Evolutionary conservation across 2,797 vertebrate species (phyloP).

Genomic region (Sebastes iracundus): DNA sequence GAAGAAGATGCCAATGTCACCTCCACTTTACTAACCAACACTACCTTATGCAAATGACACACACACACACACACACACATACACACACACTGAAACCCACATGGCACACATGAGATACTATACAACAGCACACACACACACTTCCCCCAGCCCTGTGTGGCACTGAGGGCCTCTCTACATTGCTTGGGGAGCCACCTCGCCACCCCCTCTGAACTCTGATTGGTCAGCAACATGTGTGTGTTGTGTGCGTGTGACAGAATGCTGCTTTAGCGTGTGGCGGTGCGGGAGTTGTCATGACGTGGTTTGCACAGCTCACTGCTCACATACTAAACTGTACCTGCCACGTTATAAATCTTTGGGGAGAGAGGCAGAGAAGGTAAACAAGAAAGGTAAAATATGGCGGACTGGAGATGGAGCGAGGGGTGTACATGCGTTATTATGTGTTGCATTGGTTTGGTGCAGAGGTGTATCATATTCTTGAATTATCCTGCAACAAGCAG

Average conservation of each 20-base stretch:
- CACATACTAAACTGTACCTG: slow-evolving; percentile 81
- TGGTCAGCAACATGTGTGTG: slow-evolving; percentile 40
- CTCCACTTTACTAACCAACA: background rate
- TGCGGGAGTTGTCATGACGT: slow-evolving; percentile 80
- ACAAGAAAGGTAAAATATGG: slow-evolving; percentile 68
- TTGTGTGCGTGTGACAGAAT: background rate
- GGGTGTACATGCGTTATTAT: slow-evolving; percentile 41
- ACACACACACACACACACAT: background rate
- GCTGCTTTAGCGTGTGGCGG: slow-evolving; percentile 54
- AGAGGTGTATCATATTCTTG: slow-evolving; percentile 66
- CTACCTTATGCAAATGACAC: background rate
- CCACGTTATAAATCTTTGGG: slow-evolving; percentile 82
- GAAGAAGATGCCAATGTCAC: background rate
- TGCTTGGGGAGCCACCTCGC: background rate
- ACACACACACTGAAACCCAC: background rate
- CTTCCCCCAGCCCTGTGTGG: background rate
- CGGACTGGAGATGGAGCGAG: slow-evolving; percentile 36
- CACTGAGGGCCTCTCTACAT: background rate
- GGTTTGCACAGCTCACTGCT: slow-evolving; percentile 77
- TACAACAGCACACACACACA: background rate
- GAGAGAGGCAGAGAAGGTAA: slow-evolving; percentile 61
- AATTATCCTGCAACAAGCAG: slow-evolving; percentile 59
- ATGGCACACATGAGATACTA: background rate
- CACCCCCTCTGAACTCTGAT: slow-evolving; percentile 17
- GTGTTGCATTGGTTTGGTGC: slow-evolving; percentile 51